Evolutionary conservation across 2,888 invertebrate genomes (phyloP).

Genomic region (Conus canariensis): DNA sequence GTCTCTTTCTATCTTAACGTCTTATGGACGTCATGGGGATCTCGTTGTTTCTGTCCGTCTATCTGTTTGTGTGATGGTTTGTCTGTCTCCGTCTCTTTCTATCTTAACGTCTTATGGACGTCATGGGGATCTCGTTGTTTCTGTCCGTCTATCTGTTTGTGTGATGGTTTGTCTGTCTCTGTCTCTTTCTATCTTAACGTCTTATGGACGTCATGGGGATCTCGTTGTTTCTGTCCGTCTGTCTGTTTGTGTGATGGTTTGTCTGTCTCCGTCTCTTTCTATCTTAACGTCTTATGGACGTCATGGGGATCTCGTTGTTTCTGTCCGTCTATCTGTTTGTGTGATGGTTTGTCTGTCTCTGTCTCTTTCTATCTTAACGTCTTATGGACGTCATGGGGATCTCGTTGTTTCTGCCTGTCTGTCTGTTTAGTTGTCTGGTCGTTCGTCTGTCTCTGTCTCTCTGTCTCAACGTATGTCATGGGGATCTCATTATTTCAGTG

Average conservation of each 20-base stretch:
- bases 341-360: background rate
- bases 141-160: background rate
- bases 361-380: background rate
- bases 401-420: too few species aligned
- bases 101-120: background rate
- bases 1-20: too few species aligned
- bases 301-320: background rate
- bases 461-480: too few species aligned
- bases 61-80: background rate
- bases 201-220: too few species aligned
- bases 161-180: too few species aligned
- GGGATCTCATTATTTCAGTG: too few species aligned
- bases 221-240: background rate
- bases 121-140: background rate
- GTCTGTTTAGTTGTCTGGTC: background rate
- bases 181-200: too few species aligned
- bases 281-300: background rate
- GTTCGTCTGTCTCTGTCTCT: too few species aligned
- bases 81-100: background rate
- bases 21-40: background rate
- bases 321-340: background rate
- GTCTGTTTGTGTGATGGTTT: background rate
- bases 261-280: background rate
- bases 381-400: too few species aligned
- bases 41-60: background rate